These are phyloP conservation scores for Siphonodentalium dalli DNA, from an alignment of 2,888 invertebrate genomes.

Conservation along the genomic window DNA sequence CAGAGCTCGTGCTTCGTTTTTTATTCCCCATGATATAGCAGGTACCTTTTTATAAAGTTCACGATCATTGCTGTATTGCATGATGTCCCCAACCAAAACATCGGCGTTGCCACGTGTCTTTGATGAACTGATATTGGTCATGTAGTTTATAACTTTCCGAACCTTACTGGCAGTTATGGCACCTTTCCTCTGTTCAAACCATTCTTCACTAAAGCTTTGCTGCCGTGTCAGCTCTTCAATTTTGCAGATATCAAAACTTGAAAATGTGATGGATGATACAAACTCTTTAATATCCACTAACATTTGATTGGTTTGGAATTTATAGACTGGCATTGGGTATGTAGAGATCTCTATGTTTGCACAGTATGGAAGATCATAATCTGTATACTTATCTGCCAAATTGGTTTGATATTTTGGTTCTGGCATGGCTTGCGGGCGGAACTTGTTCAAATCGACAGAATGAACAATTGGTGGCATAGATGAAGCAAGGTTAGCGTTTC, in stretches of 20 bases:
- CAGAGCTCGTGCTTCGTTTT: conserved; percentile 6
- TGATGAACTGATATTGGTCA: neutral
- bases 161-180: conserved; percentile 9
- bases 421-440: conserved; percentile 1
- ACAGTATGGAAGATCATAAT: neutral
- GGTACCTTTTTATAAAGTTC: neutral
- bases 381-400: neutral
- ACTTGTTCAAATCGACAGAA: conserved; percentile 6
- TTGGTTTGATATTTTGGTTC: neutral
- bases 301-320: too few species aligned
- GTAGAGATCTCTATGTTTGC: neutral
- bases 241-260: neutral
- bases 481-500: conserved; percentile 5
- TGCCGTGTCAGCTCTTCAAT: conserved; percentile 9
- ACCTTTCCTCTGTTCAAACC: conserved; percentile 12
- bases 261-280: neutral
- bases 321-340: conserved; percentile 6
- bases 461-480: conserved; percentile 16
- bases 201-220: conserved; percentile 6
- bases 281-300: conserved; percentile 7
- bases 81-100: conserved; percentile 5
- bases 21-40: conserved; percentile 7
- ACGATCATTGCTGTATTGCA: neutral
- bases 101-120: too few species aligned
- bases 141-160: neutral